Evolutionary conservation across 23 tunicate genomes (phyloP), one percentile per base, ranked within the genome.

Genomic region (Pegea sp.): DNA sequence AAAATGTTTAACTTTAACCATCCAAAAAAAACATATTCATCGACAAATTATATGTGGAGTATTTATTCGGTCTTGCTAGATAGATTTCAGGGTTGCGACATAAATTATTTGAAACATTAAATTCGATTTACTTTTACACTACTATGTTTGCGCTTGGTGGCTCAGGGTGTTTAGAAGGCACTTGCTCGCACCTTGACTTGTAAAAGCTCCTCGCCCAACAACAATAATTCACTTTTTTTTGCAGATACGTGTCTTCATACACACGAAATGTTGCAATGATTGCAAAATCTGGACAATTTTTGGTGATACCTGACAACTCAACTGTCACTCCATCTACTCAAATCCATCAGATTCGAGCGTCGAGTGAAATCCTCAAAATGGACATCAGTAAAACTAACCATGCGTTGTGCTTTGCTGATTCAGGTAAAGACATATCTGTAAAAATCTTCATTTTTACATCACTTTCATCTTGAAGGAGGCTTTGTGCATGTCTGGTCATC

Each of bases 301-400:
- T 91, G n/a, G 22, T 91, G 18, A 69, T 91, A 22, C 93, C 78
- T 53, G 93, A 81, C 65, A 78, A 72, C 24, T 87, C 90, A 26
- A 61, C 79, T 5, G 70, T 91, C 0, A 81, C 99, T 1, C 86
- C 99, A 2, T 64, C 30, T 48, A 81, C 99, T 18, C 99, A 76
- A 26, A 78, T 78, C 18, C 78, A 91, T 52, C 90, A 91, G 33
- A 81, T 78, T 50, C 28, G 61, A 13, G 53, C 68, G 65, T 74
- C 77, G 24, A 64, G 96, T 0, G 64, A 61, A 2, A 31, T 91
- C 2, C 42, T 51, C 16, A 68, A 63, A 53, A 28, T 78, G 24
- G 86, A 70, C 52, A 28, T 78, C 23, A 67, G 74, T 2, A 24
- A 44, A 3, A 66, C 99, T 1, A 71, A 65, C 71, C 93, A 91